Percentiles rank a stretch among this genome's conserved stretches.
These are phyloP conservation scores for Pantherophis vulpinus DNA, from an alignment of 2,797 vertebrate genomes.

Conservation along the genomic window DNA sequence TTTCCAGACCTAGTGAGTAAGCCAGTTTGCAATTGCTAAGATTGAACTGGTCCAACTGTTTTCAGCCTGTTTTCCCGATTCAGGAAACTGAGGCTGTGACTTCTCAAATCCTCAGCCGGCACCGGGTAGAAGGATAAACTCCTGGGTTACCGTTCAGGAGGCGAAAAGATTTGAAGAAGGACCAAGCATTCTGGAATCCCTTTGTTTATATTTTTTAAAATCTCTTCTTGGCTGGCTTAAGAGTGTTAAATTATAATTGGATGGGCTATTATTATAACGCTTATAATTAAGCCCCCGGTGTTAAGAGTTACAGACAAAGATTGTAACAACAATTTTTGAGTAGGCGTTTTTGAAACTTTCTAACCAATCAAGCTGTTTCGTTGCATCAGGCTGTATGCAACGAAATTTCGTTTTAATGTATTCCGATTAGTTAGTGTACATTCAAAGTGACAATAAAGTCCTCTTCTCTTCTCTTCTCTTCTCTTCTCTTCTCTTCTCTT, in stretches of 20 bases:
- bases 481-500: too few relatives aligned
- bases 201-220: neutral
- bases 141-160: neutral
- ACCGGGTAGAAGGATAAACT: neutral
- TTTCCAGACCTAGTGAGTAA: neutral
- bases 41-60: neutral
- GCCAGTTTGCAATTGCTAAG: neutral
- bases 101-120: neutral
- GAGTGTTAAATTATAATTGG: neutral
- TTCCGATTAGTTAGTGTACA: too few relatives aligned
- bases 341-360: neutral
- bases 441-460: too few relatives aligned
- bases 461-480: fast-evolving
- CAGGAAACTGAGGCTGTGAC: neutral
- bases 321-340: neutral
- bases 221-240: neutral
- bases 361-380: neutral
- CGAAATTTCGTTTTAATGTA: too few relatives aligned
- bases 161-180: neutral
- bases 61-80: neutral
- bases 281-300: neutral
- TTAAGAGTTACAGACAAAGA: neutral
- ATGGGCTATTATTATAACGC: neutral
- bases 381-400: too few relatives aligned
- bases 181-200: neutral